Evolutionary conservation across 2,888 invertebrate genomes (phyloP).

Genomic region (Dolichopus griseipennis): DNA sequence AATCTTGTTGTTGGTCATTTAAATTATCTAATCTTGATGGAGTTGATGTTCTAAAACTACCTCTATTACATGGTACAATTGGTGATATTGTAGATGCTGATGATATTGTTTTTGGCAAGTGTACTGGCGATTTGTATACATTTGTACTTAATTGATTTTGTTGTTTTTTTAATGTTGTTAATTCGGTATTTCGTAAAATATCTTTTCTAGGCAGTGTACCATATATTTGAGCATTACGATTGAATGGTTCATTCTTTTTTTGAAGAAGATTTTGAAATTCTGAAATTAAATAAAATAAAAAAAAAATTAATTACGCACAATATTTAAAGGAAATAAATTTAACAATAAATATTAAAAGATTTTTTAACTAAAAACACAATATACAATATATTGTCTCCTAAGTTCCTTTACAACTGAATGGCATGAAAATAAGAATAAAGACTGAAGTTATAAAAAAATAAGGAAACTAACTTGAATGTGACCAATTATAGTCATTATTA

Average conservation of each 20-base stretch:
- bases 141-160: background rate
- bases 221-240: constrained; percentile 47
- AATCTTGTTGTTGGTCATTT: constrained; percentile 21
- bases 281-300: constrained; percentile 8
- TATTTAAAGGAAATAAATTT: no score
- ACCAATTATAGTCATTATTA: no score
- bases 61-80: constrained; percentile 54
- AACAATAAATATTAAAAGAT: no score
- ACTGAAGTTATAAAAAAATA: no score
- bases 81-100: constrained; percentile 50
- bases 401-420: no score
- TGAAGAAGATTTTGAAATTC: constrained; percentile 18
- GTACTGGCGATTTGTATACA: background rate
- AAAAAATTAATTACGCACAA: no score
- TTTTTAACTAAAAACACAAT: no score
- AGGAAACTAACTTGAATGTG: no score
- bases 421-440: no score
- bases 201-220: constrained; percentile 47
- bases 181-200: background rate
- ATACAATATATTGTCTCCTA: no score
- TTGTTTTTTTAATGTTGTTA: background rate
- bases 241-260: constrained; percentile 35
- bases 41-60: constrained; percentile 59
- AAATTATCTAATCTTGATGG: constrained; percentile 43
- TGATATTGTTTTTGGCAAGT: background rate